Evolutionary conservation across 2,888 invertebrate genomes (phyloP).

Genomic region (Cheilosia vernalis): DNA sequence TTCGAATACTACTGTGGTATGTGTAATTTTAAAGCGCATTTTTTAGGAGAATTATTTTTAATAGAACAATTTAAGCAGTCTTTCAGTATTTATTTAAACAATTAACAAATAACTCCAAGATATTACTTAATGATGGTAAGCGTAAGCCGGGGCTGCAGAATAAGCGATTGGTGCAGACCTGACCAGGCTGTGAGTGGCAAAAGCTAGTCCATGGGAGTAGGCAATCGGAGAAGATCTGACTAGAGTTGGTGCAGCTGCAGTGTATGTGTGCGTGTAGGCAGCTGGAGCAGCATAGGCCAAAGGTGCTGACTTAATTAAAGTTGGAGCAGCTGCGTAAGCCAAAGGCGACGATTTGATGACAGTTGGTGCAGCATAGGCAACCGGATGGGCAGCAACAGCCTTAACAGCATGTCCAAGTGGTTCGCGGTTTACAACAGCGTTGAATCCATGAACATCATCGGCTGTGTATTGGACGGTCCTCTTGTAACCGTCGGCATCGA

Average conservation of each 20-base stretch:
- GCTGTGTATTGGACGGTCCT: slow-evolving; percentile 83
- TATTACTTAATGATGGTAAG: slow-evolving; percentile 45
- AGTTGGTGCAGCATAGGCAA: slow-evolving; percentile 66
- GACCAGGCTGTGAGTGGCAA: slow-evolving; percentile 37
- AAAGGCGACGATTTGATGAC: slow-evolving; percentile 36
- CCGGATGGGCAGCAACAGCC: slow-evolving; percentile 68
- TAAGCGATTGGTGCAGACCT: slow-evolving; percentile 48
- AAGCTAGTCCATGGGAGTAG: slow-evolving; percentile 60
- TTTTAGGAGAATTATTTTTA: too few species aligned
- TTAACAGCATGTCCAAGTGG: slow-evolving; percentile 76
- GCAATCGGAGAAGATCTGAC: slow-evolving; percentile 54
- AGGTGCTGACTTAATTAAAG: slow-evolving; percentile 35
- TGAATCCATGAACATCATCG: slow-evolving; percentile 83
- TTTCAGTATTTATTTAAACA: slow-evolving; percentile 25
- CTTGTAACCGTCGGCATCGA: slow-evolving; percentile 83
- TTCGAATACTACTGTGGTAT: too few species aligned
- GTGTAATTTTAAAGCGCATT: too few species aligned
- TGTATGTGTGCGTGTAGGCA: slow-evolving; percentile 46
- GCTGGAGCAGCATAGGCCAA: slow-evolving; percentile 47
- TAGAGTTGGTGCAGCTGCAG: slow-evolving; percentile 62
- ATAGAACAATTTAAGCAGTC: background rate
- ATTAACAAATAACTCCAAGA: background rate
- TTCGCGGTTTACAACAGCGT: slow-evolving; percentile 83
- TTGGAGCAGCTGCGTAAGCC: slow-evolving; percentile 59
- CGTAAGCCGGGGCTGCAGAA: slow-evolving; percentile 40